Evolutionary conservation across 2,113 vertebrate genomes (phyloP), one percentile per base, ranked within the genome.

Genomic region (Centrocercus urophasianus): DNA sequence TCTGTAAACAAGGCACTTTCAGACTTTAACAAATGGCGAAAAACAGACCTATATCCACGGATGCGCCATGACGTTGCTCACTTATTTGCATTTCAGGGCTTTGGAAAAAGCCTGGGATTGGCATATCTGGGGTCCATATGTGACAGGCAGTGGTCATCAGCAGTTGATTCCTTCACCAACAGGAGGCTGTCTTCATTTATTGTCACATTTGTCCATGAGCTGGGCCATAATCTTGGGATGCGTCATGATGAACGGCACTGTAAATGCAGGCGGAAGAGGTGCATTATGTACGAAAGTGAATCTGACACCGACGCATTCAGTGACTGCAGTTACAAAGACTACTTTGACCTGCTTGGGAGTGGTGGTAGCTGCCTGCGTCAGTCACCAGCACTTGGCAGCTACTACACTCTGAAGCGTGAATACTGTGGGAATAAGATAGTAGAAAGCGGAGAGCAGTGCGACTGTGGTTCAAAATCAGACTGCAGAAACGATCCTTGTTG

Each of bases 151-250:
- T 54, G 34, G 38, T 85, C 96, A 71, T 34, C 93, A 5, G 47
- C 95, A 45, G 52, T 98, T 56, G 10, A 34, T 59, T 95, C 84
- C 34, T 61, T 88, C 32, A 43, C 43, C 17, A 5, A 78, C 21
- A 88, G 7, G 10, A 95, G 81, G 13, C 5, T 89, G 43, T 84
- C 61, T 8, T 16, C 20, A 10, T 12, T 93, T 83, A 36, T 85
- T 81, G 9, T 11, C 27, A 96, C 32, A 2, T 97, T 96, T 61
- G 30, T 38, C 9, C 97, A 98, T 8, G 96, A 97, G 50, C 43
- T 98, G 36, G 97, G 97, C 63, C 97, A 98, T 67, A 91, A 43
- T 92, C 93, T 98, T 54, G 97, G 97, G 43, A 97, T 98, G 95
- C 0, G 0, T 2, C 96, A 97, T 4, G 97, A 98, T 45, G 2